Evolutionary conservation across 2,888 invertebrate genomes (phyloP), one percentile per base, ranked within the genome.

Genomic region (Nesidiocoris tenuis): DNA sequence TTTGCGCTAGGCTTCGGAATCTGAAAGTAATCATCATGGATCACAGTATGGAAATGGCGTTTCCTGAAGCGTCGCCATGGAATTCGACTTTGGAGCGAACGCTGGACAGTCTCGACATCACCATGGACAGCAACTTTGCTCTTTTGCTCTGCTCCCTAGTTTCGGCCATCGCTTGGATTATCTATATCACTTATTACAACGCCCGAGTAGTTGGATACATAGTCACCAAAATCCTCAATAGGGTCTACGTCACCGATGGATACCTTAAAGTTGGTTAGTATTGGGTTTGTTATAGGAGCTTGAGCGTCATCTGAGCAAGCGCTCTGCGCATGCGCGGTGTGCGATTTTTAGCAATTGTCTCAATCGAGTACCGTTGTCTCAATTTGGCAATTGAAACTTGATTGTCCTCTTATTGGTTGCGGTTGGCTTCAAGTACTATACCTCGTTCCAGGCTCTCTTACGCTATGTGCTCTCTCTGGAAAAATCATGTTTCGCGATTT

Each of bases 401-500:
- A n/a, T n/a, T n/a, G n/a, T n/a, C n/a, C n/a, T n/a, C n/a, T n/a
- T n/a, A n/a, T n/a, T n/a, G n/a, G n/a, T n/a, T n/a, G n/a, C n/a
- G n/a, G n/a, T n/a, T n/a, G n/a, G n/a, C n/a, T n/a, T n/a, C n/a
- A n/a, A n/a, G n/a, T n/a, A n/a, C n/a, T n/a, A n/a, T n/a, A n/a
- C n/a, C n/a, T n/a, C 12, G 3, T 39, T 39, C 22, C 84, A 95
- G 96, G 98, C 75, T 98, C 98, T 1, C 90, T 98, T 82, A 95
- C 96, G 2, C 86, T 98, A 74, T 95, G 96, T 84, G 94, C 96
- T n/a, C 86, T 98, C 79, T 95, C 97, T 74, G 99, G 99, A 1
- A 98, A 98, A 86, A 92, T 99, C 72, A 98, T 98, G 98, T 97
- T 98, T 84, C 88, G 96, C 76, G 96, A 98, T 86, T 90, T 98